phyloP scores from a whole-genome alignment of 2,113 vertebrate species.

The Rissa tridactyla region DNA sequence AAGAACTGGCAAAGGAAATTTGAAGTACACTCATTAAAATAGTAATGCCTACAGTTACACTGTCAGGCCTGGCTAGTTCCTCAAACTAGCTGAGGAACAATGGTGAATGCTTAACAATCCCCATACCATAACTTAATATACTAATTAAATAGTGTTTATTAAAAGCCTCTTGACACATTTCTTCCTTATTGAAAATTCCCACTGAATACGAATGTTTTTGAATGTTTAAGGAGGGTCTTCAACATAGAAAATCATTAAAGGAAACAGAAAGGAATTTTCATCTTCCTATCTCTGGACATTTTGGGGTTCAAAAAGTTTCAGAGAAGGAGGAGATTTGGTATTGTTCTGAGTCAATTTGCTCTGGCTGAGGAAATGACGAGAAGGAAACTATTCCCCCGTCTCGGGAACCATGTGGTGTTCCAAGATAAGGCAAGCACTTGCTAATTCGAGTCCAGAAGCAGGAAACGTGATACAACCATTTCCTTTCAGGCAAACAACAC shows the following conservation, averaged over 20 bases:
- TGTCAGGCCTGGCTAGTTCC: neutral
- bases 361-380: conserved; percentile 85
- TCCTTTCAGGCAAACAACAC: conserved; percentile 88
- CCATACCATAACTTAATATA: neutral
- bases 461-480: conserved; percentile 93
- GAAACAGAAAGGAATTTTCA: neutral
- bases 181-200: neutral
- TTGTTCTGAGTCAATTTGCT: conserved; percentile 74
- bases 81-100: neutral
- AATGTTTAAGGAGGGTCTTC: neutral
- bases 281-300: neutral
- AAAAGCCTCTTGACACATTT: neutral
- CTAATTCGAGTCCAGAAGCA: conserved; percentile 93
- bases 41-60: neutral
- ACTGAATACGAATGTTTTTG: neutral
- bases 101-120: neutral
- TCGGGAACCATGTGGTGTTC: conserved; percentile 88
- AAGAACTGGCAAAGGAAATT: neutral
- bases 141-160: neutral
- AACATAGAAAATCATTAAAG: neutral
- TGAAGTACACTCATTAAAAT: neutral
- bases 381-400: conserved; percentile 85
- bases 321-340: conserved; percentile 47
- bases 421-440: conserved; percentile 91
- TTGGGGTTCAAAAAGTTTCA: neutral